phyloP scores from a whole-genome alignment of 2,113 vertebrate species.

The Eulemur macaco region DNA sequence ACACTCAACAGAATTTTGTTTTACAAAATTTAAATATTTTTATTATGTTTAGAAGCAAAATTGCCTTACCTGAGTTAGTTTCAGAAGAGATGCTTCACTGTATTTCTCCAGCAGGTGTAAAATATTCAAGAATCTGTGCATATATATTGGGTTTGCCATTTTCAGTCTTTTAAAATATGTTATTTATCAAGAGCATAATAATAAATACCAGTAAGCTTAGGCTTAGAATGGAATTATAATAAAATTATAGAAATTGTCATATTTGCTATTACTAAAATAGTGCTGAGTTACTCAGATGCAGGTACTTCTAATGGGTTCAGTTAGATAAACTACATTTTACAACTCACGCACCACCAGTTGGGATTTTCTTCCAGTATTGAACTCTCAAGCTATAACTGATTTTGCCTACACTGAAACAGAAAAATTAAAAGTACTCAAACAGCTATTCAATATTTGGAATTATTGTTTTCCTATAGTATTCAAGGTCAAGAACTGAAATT shows the following conservation, averaged over 20 bases:
- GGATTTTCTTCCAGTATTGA: not conserved
- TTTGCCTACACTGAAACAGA: constrained; percentile 4
- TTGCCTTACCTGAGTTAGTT: not conserved
- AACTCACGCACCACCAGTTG: not conserved
- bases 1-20: not conserved
- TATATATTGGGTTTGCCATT: not conserved
- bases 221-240: constrained; percentile 19
- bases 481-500: not conserved
- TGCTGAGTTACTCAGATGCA: not conserved
- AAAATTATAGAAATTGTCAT: not conserved
- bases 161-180: constrained; percentile 29
- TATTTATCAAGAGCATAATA: not conserved
- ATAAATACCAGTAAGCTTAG: constrained; percentile 25
- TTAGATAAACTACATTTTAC: not conserved
- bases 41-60: constrained; percentile 1
- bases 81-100: not conserved
- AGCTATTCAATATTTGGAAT: not conserved
- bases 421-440: not conserved
- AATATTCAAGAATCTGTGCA: not conserved
- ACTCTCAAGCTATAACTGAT: not conserved
- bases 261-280: not conserved
- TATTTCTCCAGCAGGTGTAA: not conserved
- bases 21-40: constrained; percentile 33
- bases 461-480: not conserved
- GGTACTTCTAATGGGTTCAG: not conserved